Evolutionary conservation across 64 coral and sea anemone genomes (phyloP).

Genomic region (Actinia equina): DNA sequence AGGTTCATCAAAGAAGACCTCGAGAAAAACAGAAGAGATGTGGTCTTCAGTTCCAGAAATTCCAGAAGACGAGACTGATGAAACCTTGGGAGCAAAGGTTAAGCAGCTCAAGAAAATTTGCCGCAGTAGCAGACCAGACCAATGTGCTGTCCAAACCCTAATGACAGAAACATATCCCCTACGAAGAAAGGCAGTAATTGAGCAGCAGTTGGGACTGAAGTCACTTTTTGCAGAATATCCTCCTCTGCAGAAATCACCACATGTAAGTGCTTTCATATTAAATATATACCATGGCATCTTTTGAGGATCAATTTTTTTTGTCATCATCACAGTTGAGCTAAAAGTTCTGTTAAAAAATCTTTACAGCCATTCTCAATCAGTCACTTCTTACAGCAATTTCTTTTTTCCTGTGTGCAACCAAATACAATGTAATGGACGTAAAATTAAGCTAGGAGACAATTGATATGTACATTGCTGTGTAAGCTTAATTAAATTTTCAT

Average conservation of each 20-base stretch:
- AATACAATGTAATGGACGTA: too few species aligned
- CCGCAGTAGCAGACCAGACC: background rate
- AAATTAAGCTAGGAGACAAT: too few species aligned
- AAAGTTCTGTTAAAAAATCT: background rate
- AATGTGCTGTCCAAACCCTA: background rate
- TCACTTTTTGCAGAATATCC: background rate
- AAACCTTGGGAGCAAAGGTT: constrained; percentile 21
- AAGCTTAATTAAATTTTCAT: too few species aligned
- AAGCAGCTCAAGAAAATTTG: constrained; percentile 28
- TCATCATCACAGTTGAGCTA: background rate
- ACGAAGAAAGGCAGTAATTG: constrained; percentile 2
- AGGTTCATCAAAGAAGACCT: background rate
- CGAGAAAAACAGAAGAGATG: constrained; percentile 7
- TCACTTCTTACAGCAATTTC: too few species aligned
- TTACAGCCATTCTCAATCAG: too few species aligned
- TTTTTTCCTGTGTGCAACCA: too few species aligned
- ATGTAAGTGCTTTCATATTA: constrained; percentile 11
- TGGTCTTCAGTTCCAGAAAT: constrained; percentile 10
- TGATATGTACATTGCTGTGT: too few species aligned
- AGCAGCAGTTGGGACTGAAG: background rate
- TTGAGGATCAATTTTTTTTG: background rate
- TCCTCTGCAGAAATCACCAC: background rate
- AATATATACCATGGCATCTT: background rate
- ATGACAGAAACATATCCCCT: constrained; percentile 20
- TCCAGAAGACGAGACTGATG: constrained; percentile 16